Evolutionary conservation across 1,140 invertebrate species (phyloP).

Genomic region (Oryzaephilus surinamensis): DNA sequence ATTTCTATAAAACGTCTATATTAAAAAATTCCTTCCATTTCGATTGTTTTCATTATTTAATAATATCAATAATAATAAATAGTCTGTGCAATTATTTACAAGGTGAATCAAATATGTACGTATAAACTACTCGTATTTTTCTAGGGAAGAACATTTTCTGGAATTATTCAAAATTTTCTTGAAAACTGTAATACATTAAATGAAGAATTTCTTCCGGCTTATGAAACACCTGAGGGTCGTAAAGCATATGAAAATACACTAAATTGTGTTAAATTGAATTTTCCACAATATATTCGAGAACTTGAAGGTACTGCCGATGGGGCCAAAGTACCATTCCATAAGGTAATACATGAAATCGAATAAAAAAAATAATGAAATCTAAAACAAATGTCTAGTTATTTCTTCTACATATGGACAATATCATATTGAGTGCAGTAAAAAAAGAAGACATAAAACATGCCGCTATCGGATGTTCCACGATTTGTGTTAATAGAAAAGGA

Average conservation of each 20-base stretch:
- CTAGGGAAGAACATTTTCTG: constrained; percentile 66
- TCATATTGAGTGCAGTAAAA: constrained; percentile 50
- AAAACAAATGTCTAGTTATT: constrained; percentile 53
- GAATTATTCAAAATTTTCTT: constrained; percentile 61
- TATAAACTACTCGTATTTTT: constrained; percentile 19
- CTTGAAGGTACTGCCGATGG: constrained; percentile 77
- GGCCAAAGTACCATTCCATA: constrained; percentile 68
- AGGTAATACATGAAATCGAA: constrained; percentile 41
- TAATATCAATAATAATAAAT: neutral
- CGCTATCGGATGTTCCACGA: constrained; percentile 67
- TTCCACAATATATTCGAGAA: constrained; percentile 72
- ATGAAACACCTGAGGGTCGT: constrained; percentile 54
- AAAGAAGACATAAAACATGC: constrained; percentile 41
- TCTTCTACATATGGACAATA: constrained; percentile 71
- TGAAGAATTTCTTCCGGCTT: constrained; percentile 56
- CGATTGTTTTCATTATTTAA: too few relatives aligned
- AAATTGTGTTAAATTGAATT: constrained; percentile 51
- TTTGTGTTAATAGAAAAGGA: constrained; percentile 58
- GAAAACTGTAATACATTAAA: constrained; percentile 50
- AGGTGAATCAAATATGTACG: neutral
- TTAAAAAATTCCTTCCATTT: too few relatives aligned
- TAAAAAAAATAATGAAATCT: constrained; percentile 24
- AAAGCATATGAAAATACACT: constrained; percentile 65
- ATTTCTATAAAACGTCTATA: neutral
- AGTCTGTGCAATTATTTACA: neutral